phyloP scores from a whole-genome alignment of 2,113 vertebrate genomes.

The Talpa occidentalis region DNA sequence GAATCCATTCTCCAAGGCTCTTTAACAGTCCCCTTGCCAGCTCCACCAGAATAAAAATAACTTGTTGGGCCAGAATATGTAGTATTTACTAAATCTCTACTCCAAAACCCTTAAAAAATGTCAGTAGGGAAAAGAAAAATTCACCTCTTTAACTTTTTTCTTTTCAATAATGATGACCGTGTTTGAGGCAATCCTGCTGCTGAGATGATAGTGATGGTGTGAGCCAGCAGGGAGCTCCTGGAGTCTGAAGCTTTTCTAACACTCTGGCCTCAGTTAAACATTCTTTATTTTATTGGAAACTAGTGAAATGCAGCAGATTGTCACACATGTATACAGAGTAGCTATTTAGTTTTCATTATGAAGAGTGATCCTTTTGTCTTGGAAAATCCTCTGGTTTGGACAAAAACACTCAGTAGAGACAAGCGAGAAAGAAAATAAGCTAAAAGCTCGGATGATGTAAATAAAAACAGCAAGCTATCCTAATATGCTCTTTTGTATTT shows the following conservation, averaged over 20 bases:
- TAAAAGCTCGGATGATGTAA: slow-evolving; percentile 84
- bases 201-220: slow-evolving; percentile 77
- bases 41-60: neutral
- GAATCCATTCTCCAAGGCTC: neutral
- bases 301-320: slow-evolving; percentile 69
- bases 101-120: neutral
- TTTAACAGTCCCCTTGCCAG: neutral
- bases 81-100: neutral
- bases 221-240: slow-evolving; percentile 65
- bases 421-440: slow-evolving; percentile 84
- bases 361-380: slow-evolving; percentile 79
- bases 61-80: neutral
- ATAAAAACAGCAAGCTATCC: slow-evolving; percentile 84
- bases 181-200: slow-evolving; percentile 79
- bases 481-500: slow-evolving; percentile 90
- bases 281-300: slow-evolving; percentile 71
- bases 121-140: slow-evolving; percentile 57
- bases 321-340: slow-evolving; percentile 82
- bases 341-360: slow-evolving; percentile 78
- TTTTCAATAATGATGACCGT: slow-evolving; percentile 67
- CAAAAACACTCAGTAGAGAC: slow-evolving; percentile 80
- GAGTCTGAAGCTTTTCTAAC: neutral
- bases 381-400: slow-evolving; percentile 77
- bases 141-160: slow-evolving; percentile 65
- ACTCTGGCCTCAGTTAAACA: slow-evolving; percentile 56